Evolutionary conservation across 2,113 vertebrate genomes (phyloP).

Genomic region (Trochalopteron elliotii): DNA sequence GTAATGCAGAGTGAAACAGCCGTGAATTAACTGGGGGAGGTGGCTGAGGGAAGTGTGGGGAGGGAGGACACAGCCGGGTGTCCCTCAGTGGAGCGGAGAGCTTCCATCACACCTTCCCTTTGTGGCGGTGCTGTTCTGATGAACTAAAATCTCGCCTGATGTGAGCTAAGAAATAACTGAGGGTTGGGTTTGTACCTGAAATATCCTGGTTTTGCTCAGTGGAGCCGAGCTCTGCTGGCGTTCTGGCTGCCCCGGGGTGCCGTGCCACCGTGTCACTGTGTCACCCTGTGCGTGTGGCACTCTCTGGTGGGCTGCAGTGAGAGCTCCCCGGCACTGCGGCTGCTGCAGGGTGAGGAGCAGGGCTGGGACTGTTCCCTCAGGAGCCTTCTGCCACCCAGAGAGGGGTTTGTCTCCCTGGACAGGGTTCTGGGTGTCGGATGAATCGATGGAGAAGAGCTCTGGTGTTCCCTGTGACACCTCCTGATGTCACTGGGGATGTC

Average conservation of each 20-base stretch:
- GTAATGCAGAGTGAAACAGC: fast-evolving
- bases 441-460: fast-evolving
- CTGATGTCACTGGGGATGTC: not conserved
- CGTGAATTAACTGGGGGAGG: not conserved
- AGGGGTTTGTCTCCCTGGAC: fast-evolving
- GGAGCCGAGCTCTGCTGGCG: not conserved
- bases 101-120: not conserved
- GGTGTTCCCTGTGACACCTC: not conserved
- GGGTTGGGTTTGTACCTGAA: not conserved
- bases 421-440: fast-evolving
- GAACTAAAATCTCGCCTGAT: not conserved
- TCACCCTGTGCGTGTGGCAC: fast-evolving
- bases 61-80: too few species aligned
- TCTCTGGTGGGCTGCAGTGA: fast-evolving
- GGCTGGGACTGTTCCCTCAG: not conserved
- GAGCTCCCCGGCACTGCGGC: fast-evolving
- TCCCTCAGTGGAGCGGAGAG: fast-evolving
- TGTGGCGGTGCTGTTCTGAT: fast-evolving
- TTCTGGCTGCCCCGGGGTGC: fast-evolving
- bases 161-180: fast-evolving
- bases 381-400: fast-evolving
- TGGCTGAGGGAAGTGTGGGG: fast-evolving
- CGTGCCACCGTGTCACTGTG: not conserved
- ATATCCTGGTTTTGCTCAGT: fast-evolving
- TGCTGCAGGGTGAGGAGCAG: not conserved